Conservation (phyloP, 1,140 invertebrate species). For the Gryllus bimaculatus region DNA sequence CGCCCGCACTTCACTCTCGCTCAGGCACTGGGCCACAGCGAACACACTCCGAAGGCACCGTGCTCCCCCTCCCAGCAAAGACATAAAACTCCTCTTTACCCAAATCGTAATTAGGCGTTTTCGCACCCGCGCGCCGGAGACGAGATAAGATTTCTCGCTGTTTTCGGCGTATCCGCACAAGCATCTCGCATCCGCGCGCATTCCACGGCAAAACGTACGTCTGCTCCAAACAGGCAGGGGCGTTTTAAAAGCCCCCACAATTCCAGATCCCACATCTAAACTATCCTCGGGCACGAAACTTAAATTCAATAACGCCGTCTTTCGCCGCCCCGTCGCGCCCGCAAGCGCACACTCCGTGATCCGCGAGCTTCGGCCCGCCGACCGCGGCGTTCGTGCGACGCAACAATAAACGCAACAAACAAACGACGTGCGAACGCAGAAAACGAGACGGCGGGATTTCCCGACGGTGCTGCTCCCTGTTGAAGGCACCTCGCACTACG, state of each 20-base stretch:
- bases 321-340: not conserved
- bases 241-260: not conserved
- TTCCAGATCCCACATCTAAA: not conserved
- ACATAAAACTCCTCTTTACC: not conserved
- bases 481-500: not conserved
- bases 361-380: no score
- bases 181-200: not conserved
- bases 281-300: not conserved
- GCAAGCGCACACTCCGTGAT: not conserved
- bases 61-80: not conserved
- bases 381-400: not conserved
- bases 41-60: no score
- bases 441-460: not conserved
- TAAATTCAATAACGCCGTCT: not conserved
- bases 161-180: not conserved
- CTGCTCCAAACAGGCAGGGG: not conserved
- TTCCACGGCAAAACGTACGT: no score
- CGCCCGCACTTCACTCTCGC: no score
- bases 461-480: not conserved
- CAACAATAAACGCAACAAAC: conserved; percentile 4
- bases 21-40: no score
- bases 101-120: not conserved
- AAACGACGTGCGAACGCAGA: not conserved
- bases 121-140: not conserved
- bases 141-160: not conserved